Conservation (phyloP, 2,113 vertebrate species). For the Silurus meridionalis region DNA sequence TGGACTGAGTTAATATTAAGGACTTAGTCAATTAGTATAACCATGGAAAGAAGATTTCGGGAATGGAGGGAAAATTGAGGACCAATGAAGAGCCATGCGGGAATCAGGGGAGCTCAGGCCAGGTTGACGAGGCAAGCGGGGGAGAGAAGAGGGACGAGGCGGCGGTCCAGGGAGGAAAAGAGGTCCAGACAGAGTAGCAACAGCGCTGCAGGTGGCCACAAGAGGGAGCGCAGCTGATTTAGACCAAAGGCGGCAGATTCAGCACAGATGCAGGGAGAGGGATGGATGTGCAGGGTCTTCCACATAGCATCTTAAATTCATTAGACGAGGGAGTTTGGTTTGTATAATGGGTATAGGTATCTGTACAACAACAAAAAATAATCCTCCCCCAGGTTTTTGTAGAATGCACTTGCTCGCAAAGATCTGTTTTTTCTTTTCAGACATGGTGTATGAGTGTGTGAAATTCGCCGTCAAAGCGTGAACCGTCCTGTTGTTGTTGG, state of each 20-base stretch:
- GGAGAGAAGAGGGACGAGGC: constrained; percentile 44
- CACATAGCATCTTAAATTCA: constrained; percentile 62
- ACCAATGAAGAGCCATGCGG: constrained; percentile 58
- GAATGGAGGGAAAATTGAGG: constrained; percentile 54
- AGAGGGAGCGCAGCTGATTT: constrained; percentile 52
- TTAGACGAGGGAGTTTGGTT: constrained; percentile 66
- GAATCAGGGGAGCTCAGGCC: constrained; percentile 59
- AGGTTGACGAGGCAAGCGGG: constrained; percentile 54
- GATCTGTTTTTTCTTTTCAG: constrained; percentile 78
- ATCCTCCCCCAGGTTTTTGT: constrained; percentile 23
- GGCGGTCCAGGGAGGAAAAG: constrained; percentile 67
- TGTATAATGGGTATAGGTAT: constrained; percentile 78
- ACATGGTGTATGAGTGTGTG: constrained; percentile 67
- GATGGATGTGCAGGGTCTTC: constrained; percentile 47
- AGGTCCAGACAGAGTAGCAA: constrained; percentile 65
- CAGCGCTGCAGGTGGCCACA: constrained; percentile 51
- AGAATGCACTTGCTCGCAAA: constrained; percentile 73
- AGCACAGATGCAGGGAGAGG: constrained; percentile 53
- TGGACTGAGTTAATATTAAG: constrained; percentile 68
- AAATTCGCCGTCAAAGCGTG: constrained; percentile 58
- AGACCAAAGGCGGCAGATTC: constrained; percentile 53
- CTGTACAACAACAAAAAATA: constrained; percentile 49
- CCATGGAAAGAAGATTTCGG: constrained; percentile 42
- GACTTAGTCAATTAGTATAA: constrained; percentile 65
- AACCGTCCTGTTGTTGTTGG: constrained; percentile 66